Percentiles rank a stretch among this genome's conserved stretches.
These are phyloP conservation scores for Metellina segmentata DNA, from an alignment of 2,888 invertebrate genomes.

Conservation along the genomic window DNA sequence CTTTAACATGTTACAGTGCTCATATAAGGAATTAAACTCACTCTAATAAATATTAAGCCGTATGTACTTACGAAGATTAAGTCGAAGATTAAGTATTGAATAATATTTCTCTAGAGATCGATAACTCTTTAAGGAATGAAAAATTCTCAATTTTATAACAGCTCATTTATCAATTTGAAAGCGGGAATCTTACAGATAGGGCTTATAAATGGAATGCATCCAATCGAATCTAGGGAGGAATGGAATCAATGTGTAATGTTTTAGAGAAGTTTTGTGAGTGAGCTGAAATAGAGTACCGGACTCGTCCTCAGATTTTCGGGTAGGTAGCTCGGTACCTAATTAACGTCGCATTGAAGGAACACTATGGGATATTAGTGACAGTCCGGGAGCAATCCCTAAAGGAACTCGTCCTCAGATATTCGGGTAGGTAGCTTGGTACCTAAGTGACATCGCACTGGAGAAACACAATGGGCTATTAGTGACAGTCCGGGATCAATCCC, in stretches of 20 bases:
- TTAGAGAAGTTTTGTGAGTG: neutral
- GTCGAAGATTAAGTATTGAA: neutral
- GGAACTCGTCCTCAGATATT: too few species aligned
- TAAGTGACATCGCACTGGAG: too few species aligned
- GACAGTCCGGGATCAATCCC: too few species aligned
- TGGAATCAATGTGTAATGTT: neutral
- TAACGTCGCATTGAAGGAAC: too few species aligned
- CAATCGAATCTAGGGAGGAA: neutral
- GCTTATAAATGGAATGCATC: neutral
- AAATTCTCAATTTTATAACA: neutral
- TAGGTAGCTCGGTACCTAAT: too few species aligned
- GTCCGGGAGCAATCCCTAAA: too few species aligned
- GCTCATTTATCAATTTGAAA: neutral
- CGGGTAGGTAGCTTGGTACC: too few species aligned
- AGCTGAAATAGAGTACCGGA: neutral
- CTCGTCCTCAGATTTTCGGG: neutral
- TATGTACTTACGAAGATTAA: neutral
- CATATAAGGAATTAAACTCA: neutral
- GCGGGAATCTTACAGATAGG: neutral
- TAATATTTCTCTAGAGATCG: neutral
- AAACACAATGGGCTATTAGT: too few species aligned
- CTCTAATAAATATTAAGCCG: neutral
- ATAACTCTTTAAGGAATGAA: neutral
- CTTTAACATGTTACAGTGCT: too few species aligned
- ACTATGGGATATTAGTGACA: too few species aligned